Evolutionary conservation across 1,140 invertebrate species (phyloP).

Genomic region (Pseudomyrmex pallidus): DNA sequence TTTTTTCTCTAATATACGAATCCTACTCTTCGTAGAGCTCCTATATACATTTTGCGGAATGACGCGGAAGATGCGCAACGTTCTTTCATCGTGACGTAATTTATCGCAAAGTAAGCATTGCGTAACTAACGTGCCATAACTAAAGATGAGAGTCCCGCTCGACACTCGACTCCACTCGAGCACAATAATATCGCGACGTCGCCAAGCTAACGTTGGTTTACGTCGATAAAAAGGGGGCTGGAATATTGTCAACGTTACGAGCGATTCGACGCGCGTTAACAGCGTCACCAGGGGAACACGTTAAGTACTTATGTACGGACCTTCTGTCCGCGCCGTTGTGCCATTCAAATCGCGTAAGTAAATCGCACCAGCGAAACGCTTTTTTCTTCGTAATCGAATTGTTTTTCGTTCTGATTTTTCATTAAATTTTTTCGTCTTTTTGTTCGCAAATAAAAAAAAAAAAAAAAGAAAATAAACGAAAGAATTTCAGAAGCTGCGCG

Average conservation of each 20-base stretch:
- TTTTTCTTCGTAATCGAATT: conserved; percentile 16
- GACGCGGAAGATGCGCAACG: background rate
- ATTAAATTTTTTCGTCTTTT: conserved; percentile 6
- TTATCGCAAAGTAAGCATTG: conserved; percentile 72
- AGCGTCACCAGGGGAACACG: conserved; percentile 51
- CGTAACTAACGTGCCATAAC: conserved; percentile 74
- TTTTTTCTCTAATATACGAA: background rate
- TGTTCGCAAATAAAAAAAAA: background rate
- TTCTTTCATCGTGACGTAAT: conserved; percentile 65
- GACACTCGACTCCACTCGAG: conserved; percentile 72
- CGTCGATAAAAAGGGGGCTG: conserved; percentile 70
- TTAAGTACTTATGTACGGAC: conserved; percentile 61
- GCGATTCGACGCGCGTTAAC: conserved; percentile 79
- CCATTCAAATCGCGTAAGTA: conserved; percentile 44
- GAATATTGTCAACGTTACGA: conserved; percentile 76
- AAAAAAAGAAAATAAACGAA: background rate
- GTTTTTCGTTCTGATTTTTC: conserved; percentile 18
- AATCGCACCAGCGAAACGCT: conserved; percentile 13
- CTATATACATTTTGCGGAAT: background rate
- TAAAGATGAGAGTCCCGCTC: conserved; percentile 66
- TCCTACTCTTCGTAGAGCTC: conserved; percentile 1
- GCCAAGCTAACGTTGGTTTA: conserved; percentile 75
- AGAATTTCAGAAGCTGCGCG: too few species aligned
- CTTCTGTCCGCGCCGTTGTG: conserved; percentile 1
- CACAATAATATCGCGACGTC: conserved; percentile 70